A percentile compares a stretch with the other conserved stretches of the same genome.
Evolutionary conservation across 1,140 invertebrate genomes (phyloP).

Genomic region (Apolygus lucorum): DNA sequence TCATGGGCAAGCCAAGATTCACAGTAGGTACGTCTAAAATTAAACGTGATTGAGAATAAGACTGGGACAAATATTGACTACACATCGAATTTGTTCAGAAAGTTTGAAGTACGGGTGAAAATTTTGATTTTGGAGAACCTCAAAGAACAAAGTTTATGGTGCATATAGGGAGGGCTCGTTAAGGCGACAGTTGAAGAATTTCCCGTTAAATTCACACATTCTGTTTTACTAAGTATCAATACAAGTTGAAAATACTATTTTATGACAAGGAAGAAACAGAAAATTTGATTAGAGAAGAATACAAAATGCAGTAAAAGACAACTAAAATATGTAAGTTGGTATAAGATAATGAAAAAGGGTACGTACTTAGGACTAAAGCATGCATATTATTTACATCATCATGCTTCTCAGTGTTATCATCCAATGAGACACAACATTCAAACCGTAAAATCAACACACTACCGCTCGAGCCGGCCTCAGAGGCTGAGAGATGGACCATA

Average conservation of each 20-base stretch:
- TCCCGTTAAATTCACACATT: neutral
- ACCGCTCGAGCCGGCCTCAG: neutral
- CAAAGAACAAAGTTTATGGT: too few relatives aligned
- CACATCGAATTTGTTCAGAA: too few relatives aligned
- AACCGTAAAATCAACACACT: neutral
- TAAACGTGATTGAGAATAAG: too few relatives aligned
- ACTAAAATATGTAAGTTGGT: neutral
- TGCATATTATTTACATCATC: constrained; percentile 10
- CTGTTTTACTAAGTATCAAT: neutral
- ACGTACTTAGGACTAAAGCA: neutral
- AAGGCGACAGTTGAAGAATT: neutral
- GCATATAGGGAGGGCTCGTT: neutral
- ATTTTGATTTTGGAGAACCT: too few relatives aligned
- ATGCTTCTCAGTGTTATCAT: neutral
- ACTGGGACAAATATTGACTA: too few relatives aligned
- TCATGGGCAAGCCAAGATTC: too few relatives aligned
- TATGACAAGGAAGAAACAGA: neutral
- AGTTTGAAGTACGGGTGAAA: too few relatives aligned
- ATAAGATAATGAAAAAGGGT: neutral
- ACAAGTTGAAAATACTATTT: neutral
- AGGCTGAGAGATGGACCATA: neutral
- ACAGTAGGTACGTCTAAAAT: too few relatives aligned
- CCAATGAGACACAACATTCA: neutral
- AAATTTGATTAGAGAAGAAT: neutral
- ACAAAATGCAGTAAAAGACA: neutral